Percentiles rank a stretch among this genome's conserved stretches.
Conservation (phyloP, 1,140 invertebrate genomes). For the Onthophagus taurus region DNA sequence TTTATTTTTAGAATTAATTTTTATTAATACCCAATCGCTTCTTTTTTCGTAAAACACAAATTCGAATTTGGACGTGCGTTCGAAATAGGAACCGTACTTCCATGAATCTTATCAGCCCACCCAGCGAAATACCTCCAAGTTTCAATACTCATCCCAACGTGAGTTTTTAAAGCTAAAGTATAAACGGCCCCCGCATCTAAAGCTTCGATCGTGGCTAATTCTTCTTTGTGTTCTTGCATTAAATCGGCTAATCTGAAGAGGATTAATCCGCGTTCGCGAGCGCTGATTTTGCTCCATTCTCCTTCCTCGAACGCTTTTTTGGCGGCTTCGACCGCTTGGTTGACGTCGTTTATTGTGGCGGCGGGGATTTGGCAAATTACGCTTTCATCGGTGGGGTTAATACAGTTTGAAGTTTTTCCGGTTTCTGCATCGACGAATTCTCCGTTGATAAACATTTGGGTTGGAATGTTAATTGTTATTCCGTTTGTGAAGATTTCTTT, state of each 20-base stretch:
- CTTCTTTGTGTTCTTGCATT: slow-evolving; percentile 90
- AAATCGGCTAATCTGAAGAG: slow-evolving; percentile 76
- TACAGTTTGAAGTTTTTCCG: slow-evolving; percentile 51
- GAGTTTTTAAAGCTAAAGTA: slow-evolving; percentile 88
- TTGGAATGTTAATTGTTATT: slow-evolving; percentile 73
- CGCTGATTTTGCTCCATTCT: slow-evolving; percentile 80
- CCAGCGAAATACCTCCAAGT: slow-evolving; percentile 89
- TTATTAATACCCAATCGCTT: slow-evolving; percentile 81
- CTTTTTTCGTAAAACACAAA: slow-evolving; percentile 77
- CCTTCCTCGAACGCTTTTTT: slow-evolving; percentile 79
- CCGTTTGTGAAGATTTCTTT: slow-evolving; percentile 75
- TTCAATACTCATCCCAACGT: slow-evolving; percentile 89
- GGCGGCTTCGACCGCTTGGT: slow-evolving; percentile 77
- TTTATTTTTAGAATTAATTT: slow-evolving; percentile 17
- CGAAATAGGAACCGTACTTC: slow-evolving; percentile 80
- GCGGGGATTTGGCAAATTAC: slow-evolving; percentile 70
- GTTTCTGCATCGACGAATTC: slow-evolving; percentile 73
- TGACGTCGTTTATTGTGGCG: slow-evolving; percentile 70
- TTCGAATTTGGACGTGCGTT: slow-evolving; percentile 85
- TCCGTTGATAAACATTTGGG: slow-evolving; percentile 86
- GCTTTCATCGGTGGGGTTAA: slow-evolving; percentile 82
- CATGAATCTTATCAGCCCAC: slow-evolving; percentile 92
- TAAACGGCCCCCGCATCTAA: slow-evolving; percentile 93
- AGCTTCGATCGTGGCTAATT: slow-evolving; percentile 85
- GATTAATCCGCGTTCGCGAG: slow-evolving; percentile 67